Conservation (phyloP, 2,797 vertebrate genomes). For the Eidolon dupreanum region DNA sequence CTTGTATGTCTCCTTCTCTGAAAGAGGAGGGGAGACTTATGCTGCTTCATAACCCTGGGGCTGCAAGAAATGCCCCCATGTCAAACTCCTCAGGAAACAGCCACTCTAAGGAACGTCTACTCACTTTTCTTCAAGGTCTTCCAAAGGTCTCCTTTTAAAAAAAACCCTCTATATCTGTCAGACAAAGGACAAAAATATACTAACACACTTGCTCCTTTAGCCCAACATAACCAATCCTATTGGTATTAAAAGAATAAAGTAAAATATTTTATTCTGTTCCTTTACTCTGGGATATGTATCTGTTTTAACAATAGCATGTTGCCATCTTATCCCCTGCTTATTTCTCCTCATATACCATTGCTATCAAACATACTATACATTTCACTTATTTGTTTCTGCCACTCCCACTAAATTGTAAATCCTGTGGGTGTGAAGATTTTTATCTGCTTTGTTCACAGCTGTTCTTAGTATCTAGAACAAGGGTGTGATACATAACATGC, state of each 20-base stretch:
- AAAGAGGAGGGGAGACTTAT: neutral
- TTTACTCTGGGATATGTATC: neutral
- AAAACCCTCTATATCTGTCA: neutral
- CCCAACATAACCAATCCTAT: neutral
- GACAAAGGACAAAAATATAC: neutral
- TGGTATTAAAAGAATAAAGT: neutral
- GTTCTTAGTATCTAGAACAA: neutral
- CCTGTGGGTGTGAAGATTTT: neutral
- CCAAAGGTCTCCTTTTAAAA: neutral
- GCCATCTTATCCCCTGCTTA: neutral
- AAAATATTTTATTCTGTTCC: neutral
- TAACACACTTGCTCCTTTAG: neutral
- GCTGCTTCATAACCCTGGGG: neutral
- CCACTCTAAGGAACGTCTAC: neutral
- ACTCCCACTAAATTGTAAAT: neutral
- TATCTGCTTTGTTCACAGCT: neutral
- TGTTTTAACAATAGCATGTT: neutral
- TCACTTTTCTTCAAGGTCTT: conserved; percentile 13
- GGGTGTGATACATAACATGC: neutral
- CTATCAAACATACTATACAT: neutral
- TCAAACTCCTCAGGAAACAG: neutral
- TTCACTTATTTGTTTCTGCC: neutral
- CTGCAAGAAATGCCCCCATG: neutral
- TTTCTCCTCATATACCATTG: neutral
- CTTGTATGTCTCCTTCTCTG: neutral